phyloP scores from a whole-genome alignment of 1,140 invertebrate genomes.

The Grapholita molesta region DNA sequence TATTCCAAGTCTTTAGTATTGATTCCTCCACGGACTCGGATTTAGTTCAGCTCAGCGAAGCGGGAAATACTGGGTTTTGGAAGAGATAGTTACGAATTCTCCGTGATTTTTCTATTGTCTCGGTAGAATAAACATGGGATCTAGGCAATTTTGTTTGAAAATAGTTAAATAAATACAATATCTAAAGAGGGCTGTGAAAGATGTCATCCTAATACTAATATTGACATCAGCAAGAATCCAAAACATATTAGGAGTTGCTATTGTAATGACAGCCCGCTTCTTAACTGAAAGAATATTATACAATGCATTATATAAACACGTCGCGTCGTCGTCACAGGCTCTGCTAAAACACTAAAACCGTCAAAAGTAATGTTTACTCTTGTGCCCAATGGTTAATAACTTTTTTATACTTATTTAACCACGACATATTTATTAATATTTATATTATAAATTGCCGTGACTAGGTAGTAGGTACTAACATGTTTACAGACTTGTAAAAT shows the following conservation, averaged over 20 bases:
- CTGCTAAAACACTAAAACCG: background rate
- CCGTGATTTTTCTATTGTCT: too few species aligned
- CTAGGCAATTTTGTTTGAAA: too few species aligned
- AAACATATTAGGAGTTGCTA: too few species aligned
- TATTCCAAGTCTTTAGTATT: background rate
- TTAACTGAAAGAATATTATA: background rate
- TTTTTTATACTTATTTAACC: background rate
- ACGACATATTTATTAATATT: constrained; percentile 6
- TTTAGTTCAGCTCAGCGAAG: background rate
- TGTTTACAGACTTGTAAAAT: constrained; percentile 33
- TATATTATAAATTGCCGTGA: constrained; percentile 19
- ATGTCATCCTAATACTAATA: too few species aligned
- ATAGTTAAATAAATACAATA: too few species aligned
- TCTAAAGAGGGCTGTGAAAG: too few species aligned
- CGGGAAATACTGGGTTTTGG: background rate
- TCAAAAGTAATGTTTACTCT: background rate
- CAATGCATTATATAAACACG: background rate
- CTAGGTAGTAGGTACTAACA: too few species aligned
- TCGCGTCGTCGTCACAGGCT: too few species aligned
- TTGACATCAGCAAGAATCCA: too few species aligned
- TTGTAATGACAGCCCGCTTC: too few species aligned
- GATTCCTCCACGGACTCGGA: background rate
- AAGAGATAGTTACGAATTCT: background rate
- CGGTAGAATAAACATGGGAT: too few species aligned
- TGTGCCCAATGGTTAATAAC: background rate